Evolutionary conservation across 2,888 invertebrate genomes (phyloP).

Genomic region (Leptodirus hochenwartii): DNA sequence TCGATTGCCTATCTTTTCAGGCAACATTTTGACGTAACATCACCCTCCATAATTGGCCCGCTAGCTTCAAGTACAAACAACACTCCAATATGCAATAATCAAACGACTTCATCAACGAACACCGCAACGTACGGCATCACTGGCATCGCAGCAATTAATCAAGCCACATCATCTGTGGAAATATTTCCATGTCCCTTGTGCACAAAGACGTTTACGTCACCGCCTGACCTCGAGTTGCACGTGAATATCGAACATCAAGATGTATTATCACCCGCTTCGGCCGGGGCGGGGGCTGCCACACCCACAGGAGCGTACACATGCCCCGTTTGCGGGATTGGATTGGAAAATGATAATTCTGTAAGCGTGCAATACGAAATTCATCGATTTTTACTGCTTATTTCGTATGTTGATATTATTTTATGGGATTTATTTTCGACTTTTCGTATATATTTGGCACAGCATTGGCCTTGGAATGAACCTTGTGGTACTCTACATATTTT

Average conservation of each 20-base stretch:
- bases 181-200: constrained; percentile 64
- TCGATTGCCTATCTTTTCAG: constrained; percentile 21
- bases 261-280: constrained; percentile 46
- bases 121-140: constrained; percentile 25
- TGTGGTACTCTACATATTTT: too few relatives aligned
- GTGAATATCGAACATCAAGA: constrained; percentile 74
- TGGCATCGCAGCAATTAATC: constrained; percentile 20
- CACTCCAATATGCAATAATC: constrained; percentile 15
- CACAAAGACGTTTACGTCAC: constrained; percentile 47
- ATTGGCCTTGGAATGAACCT: too few relatives aligned
- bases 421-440: neutral
- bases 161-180: constrained; percentile 5
- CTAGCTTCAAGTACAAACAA: too few relatives aligned
- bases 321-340: constrained; percentile 28
- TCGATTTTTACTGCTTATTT: constrained; percentile 26
- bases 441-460: too few relatives aligned
- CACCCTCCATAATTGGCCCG: constrained; percentile 44
- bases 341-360: constrained; percentile 26
- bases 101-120: too few relatives aligned
- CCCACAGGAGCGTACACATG: constrained; percentile 18
- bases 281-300: constrained; percentile 10
- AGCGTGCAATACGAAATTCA: constrained; percentile 16
- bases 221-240: constrained; percentile 66
- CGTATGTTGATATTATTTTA: constrained; percentile 25
- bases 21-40: constrained; percentile 65